Percentiles rank a stretch among this genome's conserved stretches.
Conservation (phyloP, 2,113 vertebrate genomes). For the Brachyistius frenatus region DNA sequence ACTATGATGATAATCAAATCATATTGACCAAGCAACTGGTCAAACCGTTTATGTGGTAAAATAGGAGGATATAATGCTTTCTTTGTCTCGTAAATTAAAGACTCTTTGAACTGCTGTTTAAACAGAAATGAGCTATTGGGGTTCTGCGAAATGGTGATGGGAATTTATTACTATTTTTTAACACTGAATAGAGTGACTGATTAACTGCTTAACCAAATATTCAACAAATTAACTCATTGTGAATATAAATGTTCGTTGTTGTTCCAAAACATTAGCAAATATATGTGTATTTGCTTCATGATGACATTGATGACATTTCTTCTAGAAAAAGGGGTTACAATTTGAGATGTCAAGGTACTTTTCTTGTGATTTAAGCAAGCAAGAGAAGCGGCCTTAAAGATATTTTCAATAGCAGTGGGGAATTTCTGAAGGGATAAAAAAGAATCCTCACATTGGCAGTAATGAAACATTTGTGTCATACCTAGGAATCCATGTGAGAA, state of each 20-base stretch:
- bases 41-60: background rate
- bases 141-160: too few relatives aligned
- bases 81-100: background rate
- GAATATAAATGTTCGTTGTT: background rate
- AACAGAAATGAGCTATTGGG: background rate
- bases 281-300: background rate
- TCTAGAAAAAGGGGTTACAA: background rate
- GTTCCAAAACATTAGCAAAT: background rate
- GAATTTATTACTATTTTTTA: background rate
- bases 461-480: slow-evolving; percentile 35
- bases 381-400: slow-evolving; percentile 1
- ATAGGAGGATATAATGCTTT: background rate
- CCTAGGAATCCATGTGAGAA: slow-evolving; percentile 42
- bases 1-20: background rate
- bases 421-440: slow-evolving; percentile 32
- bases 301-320: background rate
- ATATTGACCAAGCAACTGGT: background rate
- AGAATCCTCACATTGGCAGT: slow-evolving; percentile 11
- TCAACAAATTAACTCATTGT: background rate
- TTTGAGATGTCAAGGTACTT: slow-evolving; percentile 6
- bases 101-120: background rate
- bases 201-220: background rate
- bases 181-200: background rate
- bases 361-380: background rate
- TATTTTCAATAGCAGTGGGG: slow-evolving; percentile 6